phyloP scores from a whole-genome alignment of 1,140 invertebrate species.

The Pinna nobilis region DNA sequence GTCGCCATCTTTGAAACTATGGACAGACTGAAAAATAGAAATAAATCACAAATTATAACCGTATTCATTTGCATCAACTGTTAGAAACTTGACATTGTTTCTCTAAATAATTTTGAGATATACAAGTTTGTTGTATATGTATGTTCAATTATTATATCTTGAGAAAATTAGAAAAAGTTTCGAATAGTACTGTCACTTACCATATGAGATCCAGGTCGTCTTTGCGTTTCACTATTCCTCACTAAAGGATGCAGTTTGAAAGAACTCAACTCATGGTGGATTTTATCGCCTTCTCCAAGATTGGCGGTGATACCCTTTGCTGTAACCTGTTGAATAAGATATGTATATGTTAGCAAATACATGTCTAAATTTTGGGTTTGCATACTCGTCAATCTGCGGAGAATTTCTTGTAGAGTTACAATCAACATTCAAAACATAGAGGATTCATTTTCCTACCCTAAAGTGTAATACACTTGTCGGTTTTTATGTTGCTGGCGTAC shows the following conservation, averaged over 20 bases:
- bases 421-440: background rate
- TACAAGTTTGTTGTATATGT: too few species aligned
- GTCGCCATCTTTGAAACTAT: slow-evolving; percentile 43
- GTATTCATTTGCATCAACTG: background rate
- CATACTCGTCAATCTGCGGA: background rate
- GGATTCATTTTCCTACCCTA: background rate
- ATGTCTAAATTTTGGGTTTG: background rate
- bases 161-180: too few species aligned
- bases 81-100: too few species aligned
- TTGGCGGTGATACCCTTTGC: slow-evolving; percentile 78
- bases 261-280: slow-evolving; percentile 79
- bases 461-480: background rate
- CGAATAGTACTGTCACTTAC: too few species aligned
- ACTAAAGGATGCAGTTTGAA: slow-evolving; percentile 84
- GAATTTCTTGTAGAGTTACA: background rate
- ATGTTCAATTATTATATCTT: too few species aligned
- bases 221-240: slow-evolving; percentile 86
- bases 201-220: too few species aligned
- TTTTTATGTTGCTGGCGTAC: background rate
- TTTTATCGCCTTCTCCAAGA: slow-evolving; percentile 88
- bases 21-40: background rate
- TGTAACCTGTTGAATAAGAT: slow-evolving; percentile 12
- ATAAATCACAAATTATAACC: slow-evolving; percentile 8
- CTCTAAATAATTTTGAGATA: too few species aligned
- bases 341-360: background rate